Conservation (phyloP, 2,888 invertebrate genomes). For the Pemphredon lugubris region DNA sequence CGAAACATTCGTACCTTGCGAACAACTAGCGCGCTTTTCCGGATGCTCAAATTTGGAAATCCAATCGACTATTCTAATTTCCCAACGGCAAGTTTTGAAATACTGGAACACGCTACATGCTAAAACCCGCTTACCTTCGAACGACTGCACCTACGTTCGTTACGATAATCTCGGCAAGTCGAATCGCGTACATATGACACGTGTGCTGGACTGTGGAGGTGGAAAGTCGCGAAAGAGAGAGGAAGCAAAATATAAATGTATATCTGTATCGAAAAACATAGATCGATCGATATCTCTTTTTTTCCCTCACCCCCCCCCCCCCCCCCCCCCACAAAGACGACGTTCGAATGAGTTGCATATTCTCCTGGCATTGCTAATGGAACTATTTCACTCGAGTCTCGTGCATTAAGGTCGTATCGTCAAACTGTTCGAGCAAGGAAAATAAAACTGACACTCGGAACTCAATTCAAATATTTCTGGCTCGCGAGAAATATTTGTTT, state of each 20-base stretch:
- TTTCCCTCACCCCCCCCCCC: too few species aligned
- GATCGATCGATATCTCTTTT: not conserved
- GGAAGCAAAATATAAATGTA: not conserved
- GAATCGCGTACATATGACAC: not conserved
- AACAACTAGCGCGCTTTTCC: too few species aligned
- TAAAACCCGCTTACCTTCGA: slow-evolving; percentile 60
- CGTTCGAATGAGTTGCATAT: not conserved
- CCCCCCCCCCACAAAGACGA: not conserved
- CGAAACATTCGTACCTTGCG: too few species aligned
- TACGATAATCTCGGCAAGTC: slow-evolving; percentile 40
- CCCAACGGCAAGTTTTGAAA: too few species aligned
- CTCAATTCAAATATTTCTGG: too few species aligned
- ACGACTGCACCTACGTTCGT: slow-evolving; percentile 54
- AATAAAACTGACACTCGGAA: too few species aligned
- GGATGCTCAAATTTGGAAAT: too few species aligned
- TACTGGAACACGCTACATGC: slow-evolving; percentile 1
- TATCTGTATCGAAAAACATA: not conserved
- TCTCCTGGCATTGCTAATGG: not conserved
- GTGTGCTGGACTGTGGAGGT: not conserved
- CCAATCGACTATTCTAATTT: too few species aligned
- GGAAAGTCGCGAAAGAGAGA: slow-evolving; percentile 3
- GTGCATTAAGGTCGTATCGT: not conserved
- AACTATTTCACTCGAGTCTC: not conserved
- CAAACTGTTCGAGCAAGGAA: too few species aligned
- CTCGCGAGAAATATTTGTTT: too few species aligned